These are phyloP conservation scores for Noctilio leporinus DNA, from an alignment of 2,113 vertebrate species.

Conservation along the genomic window DNA sequence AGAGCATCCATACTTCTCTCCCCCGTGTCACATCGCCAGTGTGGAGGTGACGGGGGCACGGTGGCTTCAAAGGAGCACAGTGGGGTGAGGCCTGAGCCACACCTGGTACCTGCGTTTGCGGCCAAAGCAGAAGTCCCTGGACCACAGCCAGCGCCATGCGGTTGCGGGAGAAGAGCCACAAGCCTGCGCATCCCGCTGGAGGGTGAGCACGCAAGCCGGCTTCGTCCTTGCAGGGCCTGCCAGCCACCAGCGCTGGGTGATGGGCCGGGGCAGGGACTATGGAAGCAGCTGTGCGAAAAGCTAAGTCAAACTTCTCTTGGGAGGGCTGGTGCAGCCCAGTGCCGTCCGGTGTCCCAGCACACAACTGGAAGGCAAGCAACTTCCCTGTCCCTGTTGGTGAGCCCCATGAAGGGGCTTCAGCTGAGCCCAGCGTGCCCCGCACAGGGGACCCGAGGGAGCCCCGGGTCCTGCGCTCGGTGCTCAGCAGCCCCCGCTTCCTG, in stretches of 20 bases:
- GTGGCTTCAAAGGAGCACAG: slow-evolving; percentile 37
- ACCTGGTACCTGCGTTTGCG: background rate
- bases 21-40: slow-evolving; percentile 2
- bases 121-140: background rate
- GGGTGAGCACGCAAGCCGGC: slow-evolving; percentile 37
- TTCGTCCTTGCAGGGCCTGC: slow-evolving; percentile 43
- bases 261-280: slow-evolving; percentile 24
- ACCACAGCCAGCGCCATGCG: slow-evolving; percentile 4
- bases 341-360: background rate
- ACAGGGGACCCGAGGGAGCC: slow-evolving; percentile 12
- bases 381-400: background rate
- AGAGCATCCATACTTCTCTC: slow-evolving; percentile 21
- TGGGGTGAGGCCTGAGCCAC: background rate
- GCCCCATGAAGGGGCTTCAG: background rate
- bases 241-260: slow-evolving; percentile 59
- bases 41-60: slow-evolving; percentile 35
- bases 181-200: slow-evolving; percentile 26
- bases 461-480: background rate
- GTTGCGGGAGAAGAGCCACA: slow-evolving; percentile 52
- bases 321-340: background rate
- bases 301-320: slow-evolving; percentile 22
- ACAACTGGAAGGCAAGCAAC: background rate
- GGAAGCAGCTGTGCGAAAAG: slow-evolving; percentile 39
- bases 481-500: background rate
- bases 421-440: background rate